Base-by-base conservation (phyloP, 2,888 invertebrate genomes). In the Philaethria dido region DNA sequence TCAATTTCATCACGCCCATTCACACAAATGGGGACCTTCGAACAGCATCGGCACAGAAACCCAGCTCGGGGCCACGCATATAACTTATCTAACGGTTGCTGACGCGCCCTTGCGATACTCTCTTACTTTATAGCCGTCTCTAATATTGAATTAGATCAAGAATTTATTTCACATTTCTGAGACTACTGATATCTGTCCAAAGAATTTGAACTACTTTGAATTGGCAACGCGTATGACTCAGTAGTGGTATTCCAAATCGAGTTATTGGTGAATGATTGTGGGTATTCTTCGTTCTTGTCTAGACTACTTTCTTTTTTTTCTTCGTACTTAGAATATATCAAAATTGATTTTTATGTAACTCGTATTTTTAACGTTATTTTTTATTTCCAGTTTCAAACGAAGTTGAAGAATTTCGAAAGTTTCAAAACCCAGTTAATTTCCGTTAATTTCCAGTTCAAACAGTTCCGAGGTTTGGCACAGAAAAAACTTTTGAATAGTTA, bases 31-130 rank as follows among this genome's bases (percentile, higher is more conserved):
- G 69, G 62, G 70, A 74, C 71, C 77, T 75, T 76, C 70, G 73
- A 67, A 66, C 66, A 66, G 69, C 73, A 70, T 68, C 73, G 73
- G 52, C 73, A 72, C 73, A 73, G 72, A 73, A 75, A 72, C 69
- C 42, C 54, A 62, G 67, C 76, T 76, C 73, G 78, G 70, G 77
- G 79, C 69, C 79, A 74, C 73, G 72, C 72, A 70, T 74, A 71
- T 64, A 67, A 74, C 67, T 69, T 74, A 73, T 68, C 72, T 79
- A 79, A 79, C 78, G 77, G 79, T 77, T 57, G 69, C 59, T 62
- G 74, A 71, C 73, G 72, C 75, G 70, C 77, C 77, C 76, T 74
- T 63, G 61, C 64, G 29, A 68, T 64, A 45, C 59, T 72, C 67
- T 67, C 69, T 71, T 66, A 70, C 67, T 72, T 71, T 70, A 67